Conservation (phyloP, 2,797 vertebrate species). For the Danio jaintianensis region DNA sequence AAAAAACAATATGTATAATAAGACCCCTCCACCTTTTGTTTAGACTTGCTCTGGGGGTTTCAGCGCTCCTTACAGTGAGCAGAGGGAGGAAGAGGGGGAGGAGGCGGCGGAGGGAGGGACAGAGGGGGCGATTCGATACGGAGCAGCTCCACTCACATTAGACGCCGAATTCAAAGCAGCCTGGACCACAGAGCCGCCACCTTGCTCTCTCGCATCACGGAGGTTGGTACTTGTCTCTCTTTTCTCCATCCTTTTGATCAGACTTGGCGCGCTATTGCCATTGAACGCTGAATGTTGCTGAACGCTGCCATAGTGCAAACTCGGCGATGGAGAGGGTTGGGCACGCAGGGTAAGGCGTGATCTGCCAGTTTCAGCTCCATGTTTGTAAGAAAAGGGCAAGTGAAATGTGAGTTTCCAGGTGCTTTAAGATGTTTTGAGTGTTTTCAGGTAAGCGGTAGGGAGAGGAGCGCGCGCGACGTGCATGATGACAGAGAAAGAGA, state of each 20-base stretch:
- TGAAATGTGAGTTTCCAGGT: slow-evolving; percentile 22
- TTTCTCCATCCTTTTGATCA: slow-evolving; percentile 10
- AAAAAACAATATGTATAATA: background rate
- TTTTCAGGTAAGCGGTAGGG: slow-evolving; percentile 21
- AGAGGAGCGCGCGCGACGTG: slow-evolving; percentile 10
- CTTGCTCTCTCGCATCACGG: slow-evolving; percentile 44
- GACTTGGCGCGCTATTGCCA: slow-evolving; percentile 2
- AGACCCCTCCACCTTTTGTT: background rate
- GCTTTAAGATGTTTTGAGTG: slow-evolving; percentile 25
- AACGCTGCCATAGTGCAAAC: slow-evolving; percentile 52
- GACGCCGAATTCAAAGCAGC: slow-evolving; percentile 54
- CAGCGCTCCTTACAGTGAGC: background rate
- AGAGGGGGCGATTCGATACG: slow-evolving; percentile 24
- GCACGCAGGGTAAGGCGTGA: slow-evolving; percentile 54
- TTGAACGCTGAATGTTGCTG: slow-evolving; percentile 26
- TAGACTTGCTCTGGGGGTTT: background rate
- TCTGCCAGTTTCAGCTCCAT: slow-evolving; percentile 57
- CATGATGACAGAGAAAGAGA: slow-evolving; percentile 11
- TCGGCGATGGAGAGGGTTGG: slow-evolving; percentile 41
- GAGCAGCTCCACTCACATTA: slow-evolving; percentile 54
- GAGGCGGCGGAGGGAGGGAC: background rate
- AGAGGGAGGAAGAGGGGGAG: slow-evolving; percentile 39
- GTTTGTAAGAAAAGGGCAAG: slow-evolving; percentile 35
- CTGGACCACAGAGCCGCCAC: slow-evolving; percentile 50
- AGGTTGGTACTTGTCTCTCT: slow-evolving; percentile 64